Conservation (phyloP, 2,888 invertebrate genomes). For the Arrhopalites spinosus region DNA sequence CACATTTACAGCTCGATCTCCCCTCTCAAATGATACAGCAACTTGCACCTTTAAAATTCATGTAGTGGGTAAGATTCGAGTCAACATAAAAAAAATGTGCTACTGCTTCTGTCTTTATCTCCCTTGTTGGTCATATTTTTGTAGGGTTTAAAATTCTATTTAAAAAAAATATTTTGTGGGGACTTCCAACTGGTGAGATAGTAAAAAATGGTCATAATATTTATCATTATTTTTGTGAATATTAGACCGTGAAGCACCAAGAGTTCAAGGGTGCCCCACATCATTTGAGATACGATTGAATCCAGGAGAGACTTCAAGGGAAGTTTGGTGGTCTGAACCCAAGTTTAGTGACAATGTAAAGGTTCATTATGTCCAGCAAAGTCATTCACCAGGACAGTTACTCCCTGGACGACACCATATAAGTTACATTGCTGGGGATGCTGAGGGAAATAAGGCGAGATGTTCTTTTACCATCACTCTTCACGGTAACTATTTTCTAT, state of each 20-base stretch:
- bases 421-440: constrained; percentile 69
- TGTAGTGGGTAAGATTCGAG: constrained; percentile 63
- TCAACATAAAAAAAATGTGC: too few species aligned
- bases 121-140: too few species aligned
- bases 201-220: too few species aligned
- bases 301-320: constrained; percentile 64
- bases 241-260: constrained; percentile 65
- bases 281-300: constrained; percentile 67
- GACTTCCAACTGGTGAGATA: too few species aligned
- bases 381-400: constrained; percentile 64
- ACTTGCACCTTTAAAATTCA: constrained; percentile 68
- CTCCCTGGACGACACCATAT: constrained; percentile 69
- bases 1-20: constrained; percentile 67
- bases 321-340: constrained; percentile 71
- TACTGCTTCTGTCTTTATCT: too few species aligned
- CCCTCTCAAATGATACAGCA: constrained; percentile 64
- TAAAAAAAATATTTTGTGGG: too few species aligned
- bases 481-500: constrained; percentile 23
- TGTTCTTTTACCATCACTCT: constrained; percentile 67
- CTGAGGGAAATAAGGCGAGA: constrained; percentile 67
- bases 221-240: too few species aligned
- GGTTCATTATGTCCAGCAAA: constrained; percentile 63
- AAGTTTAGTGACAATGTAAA: constrained; percentile 67
- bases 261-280: constrained; percentile 66
- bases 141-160: too few species aligned